These are phyloP conservation scores for Drosophila mauritiana DNA, from an alignment of 1,140 invertebrate species.

Conservation along the genomic window DNA sequence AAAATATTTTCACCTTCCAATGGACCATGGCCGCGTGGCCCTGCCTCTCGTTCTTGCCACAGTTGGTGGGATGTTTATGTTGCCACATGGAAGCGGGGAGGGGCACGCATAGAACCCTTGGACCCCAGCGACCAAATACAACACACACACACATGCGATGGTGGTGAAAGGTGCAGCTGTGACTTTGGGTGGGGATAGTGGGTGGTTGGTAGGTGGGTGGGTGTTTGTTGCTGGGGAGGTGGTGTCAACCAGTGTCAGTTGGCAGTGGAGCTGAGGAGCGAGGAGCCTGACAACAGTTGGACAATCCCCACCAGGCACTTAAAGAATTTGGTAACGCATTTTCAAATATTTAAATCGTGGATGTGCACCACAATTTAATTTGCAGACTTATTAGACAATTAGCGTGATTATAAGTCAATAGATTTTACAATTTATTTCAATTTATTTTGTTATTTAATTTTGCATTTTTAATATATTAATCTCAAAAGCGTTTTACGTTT, in stretches of 20 bases:
- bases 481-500: too few species aligned
- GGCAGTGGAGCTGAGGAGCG: background rate
- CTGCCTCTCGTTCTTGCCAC: background rate
- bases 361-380: background rate
- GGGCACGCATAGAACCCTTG: conserved; percentile 59
- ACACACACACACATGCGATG: conserved; percentile 21
- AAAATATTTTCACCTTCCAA: conserved; percentile 30
- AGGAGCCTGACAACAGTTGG: conserved; percentile 20
- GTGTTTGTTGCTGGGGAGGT: background rate
- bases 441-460: too few species aligned
- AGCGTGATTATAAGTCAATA: too few species aligned
- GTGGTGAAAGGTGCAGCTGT: conserved; percentile 60
- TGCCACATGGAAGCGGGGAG: conserved; percentile 56
- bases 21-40: conserved; percentile 5
- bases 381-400: too few species aligned
- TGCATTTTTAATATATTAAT: too few species aligned
- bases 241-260: conserved; percentile 70
- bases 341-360: background rate
- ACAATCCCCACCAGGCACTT: conserved; percentile 12
- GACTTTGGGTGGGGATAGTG: conserved; percentile 40
- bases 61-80: conserved; percentile 73
- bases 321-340: background rate
- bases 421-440: too few species aligned
- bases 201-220: background rate
- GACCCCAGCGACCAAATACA: conserved; percentile 37